Conservation (phyloP, 2,888 invertebrate genomes). For the Pteria penguin region DNA sequence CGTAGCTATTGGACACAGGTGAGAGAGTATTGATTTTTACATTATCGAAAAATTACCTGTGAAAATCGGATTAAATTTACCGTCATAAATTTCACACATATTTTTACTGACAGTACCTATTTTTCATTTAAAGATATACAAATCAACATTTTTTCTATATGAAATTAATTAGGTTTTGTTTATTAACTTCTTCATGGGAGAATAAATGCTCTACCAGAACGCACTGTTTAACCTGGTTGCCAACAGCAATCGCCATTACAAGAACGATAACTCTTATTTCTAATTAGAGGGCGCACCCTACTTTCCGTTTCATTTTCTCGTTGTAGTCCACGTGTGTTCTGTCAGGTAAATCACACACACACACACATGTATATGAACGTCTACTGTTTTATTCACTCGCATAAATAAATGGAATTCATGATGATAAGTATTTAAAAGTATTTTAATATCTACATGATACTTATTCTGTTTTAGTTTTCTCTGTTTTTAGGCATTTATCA, state of each 20-base stretch:
- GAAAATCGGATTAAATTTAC: background rate
- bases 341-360: too few species aligned
- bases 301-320: background rate
- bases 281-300: background rate
- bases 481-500: too few species aligned
- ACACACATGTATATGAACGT: too few species aligned
- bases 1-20: constrained; percentile 49
- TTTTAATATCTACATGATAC: background rate
- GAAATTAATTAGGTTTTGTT: too few species aligned
- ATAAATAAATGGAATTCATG: background rate
- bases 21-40: background rate
- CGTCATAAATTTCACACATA: too few species aligned
- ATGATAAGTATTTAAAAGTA: background rate
- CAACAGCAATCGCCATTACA: background rate
- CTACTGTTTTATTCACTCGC: too few species aligned
- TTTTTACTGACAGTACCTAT: too few species aligned
- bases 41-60: background rate
- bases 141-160: too few species aligned
- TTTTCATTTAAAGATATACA: too few species aligned
- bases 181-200: too few species aligned
- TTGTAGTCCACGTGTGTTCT: background rate
- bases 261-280: background rate
- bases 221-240: background rate
- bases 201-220: too few species aligned
- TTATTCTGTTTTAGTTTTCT: background rate